A percentile compares a stretch with the other conserved stretches of the same genome.
phyloP scores from a whole-genome alignment of 2,888 invertebrate genomes.

The Synergus laeviventris region DNA sequence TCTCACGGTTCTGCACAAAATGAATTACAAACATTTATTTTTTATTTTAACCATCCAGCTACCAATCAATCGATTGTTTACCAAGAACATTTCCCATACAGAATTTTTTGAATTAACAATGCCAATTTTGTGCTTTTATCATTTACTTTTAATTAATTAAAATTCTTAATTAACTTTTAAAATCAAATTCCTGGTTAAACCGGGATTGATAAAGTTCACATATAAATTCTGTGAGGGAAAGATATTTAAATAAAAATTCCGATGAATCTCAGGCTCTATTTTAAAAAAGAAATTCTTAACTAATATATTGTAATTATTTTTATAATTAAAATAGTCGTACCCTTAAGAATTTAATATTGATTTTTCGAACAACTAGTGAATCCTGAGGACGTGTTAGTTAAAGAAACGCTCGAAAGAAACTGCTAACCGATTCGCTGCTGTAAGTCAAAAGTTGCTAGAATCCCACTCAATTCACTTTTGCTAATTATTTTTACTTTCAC shows the following conservation, averaged over 20 bases:
- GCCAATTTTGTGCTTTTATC: neutral
- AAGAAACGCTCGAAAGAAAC: slow-evolving; percentile 61
- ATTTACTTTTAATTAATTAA: neutral
- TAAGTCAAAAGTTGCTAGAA: slow-evolving; percentile 32
- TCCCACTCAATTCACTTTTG: slow-evolving; percentile 63
- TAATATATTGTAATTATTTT: neutral
- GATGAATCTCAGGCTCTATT: too few species aligned
- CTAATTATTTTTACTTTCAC: slow-evolving; percentile 72
- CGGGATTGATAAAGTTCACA: neutral
- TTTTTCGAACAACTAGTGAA: neutral
- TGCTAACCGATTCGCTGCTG: slow-evolving; percentile 52
- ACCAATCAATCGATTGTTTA: neutral
- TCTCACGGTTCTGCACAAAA: slow-evolving; percentile 32
- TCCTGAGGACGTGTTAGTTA: slow-evolving; percentile 43
- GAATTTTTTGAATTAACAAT: neutral
- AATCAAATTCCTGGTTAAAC: neutral
- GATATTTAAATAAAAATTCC: too few species aligned
- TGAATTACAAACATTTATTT: slow-evolving; percentile 1
- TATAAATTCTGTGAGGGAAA: neutral
- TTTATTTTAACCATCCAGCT: neutral
- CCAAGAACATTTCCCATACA: neutral
- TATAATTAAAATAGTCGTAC: neutral
- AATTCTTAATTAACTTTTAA: neutral
- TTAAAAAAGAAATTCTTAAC: too few species aligned
- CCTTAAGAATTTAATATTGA: neutral